Base-by-base conservation (phyloP, 2,888 invertebrate genomes). In the Apamea anceps region DNA sequence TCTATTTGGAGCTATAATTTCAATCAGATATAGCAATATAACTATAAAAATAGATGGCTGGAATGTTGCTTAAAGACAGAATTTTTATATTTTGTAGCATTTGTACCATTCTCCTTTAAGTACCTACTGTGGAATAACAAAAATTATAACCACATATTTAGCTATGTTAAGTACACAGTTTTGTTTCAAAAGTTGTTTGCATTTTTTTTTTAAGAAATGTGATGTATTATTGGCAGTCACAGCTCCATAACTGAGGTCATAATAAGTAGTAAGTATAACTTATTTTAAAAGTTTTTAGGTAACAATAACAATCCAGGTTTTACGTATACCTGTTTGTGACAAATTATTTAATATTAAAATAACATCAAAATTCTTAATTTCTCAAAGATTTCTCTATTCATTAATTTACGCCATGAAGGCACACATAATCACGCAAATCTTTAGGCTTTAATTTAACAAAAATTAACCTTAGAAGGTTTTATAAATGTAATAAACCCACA, bases 241-340 rank as follows among this genome's bases (percentile, higher is more conserved):
- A 85, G 85, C 81, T 76, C 25, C 62, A 70, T 65, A 76, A 66
- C 45, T 80, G 81, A 85, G 85, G 85, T 80, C 45, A 48, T 70
- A 12, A 28, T 72, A 65, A 76, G 80, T 75, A 80, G 54, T 70
- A 57, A 25, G 25, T 57, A 21, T 83, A 65, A 67, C 65, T 72
- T 71, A 72, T 66, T 32, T n/a, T 48, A 18, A 28, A 57, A 62
- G n/a, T 72, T 80, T 65, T 63, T 66, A 72, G n/a, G 63, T 78
- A 85, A 72, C 60, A 85, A 42, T 71, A 74, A 85, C 62, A 77
- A 66, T 75, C 25, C 37, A 72, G 42, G 48, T 37, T 54, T 62
- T 65, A 85, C 6, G 1, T 71, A 68, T 60, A 75, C 28, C 72
- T 79, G 73, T 82, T 85, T 85, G 85, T 85, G 84, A 82, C 85